Evolutionary conservation across 2,797 vertebrate species (phyloP), one percentile per base, ranked within the genome.

Genomic region (Pangasius macronema): DNA sequence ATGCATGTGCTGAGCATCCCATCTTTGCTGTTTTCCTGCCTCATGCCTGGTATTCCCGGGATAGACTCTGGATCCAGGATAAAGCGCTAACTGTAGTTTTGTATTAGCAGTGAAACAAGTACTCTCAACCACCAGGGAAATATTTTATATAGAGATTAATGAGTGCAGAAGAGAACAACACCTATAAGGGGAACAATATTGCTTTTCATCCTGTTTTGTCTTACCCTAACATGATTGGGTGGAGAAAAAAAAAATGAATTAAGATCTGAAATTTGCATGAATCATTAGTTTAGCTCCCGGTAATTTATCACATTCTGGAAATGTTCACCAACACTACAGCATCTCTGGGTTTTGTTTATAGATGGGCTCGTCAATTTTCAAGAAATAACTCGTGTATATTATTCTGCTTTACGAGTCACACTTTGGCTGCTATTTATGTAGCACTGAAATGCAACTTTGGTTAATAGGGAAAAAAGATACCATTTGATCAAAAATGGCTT

Each of bases 131-230:
- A 8, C 7, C 42, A 46, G 42, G 42, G 42, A 7, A 46, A 42
- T 42, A 83, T 84, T 88, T 72, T 87, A 11, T 27, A 84, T 75
- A 65, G 75, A 75, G 73, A 83, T 85, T 88, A 85, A 89, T 87
- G 90, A 80, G 51, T 46, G 82, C 33, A 55, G 89, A 57, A 46
- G 39, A 46, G 80, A 76, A 86, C 75, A 84, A 81, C 33, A 61
- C 39, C 59, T 65, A 68, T 93, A 90, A 87, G 90, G 87, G 79
- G 85, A 76, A 86, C 67, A 84, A 82, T 81, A 77, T 88, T 89
- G 89, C 86, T 91, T 91, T 92, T 85, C 89, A 88, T 87, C 2
- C 75, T 87, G 87, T 90, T 55, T 55, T 18, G 3, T 20, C 53
- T 55, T 55, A 55, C 53, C 53, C 20, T 55, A 83, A 86, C 88